These are phyloP conservation scores for Rousettus madagascariensis DNA, from an alignment of 2,797 vertebrate species.

Conservation along the genomic window DNA sequence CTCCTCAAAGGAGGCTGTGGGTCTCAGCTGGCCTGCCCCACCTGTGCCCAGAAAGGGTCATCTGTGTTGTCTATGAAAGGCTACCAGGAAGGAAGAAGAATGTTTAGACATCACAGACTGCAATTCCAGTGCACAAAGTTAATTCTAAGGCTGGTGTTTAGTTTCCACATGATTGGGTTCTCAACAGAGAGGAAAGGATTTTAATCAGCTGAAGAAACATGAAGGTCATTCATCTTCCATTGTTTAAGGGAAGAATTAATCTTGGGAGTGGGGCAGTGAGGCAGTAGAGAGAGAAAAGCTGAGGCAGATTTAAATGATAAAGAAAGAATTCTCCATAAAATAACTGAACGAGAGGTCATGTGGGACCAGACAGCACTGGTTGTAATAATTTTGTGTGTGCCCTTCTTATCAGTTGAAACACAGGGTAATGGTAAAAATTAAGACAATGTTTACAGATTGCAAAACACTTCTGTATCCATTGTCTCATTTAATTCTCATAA, in stretches of 20 bases:
- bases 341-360: neutral
- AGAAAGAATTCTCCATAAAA: conserved; percentile 23
- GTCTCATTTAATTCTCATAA: conserved; percentile 49
- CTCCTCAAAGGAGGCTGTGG: neutral
- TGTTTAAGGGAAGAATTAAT: conserved; percentile 57
- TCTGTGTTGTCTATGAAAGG: neutral
- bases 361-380: rapidly evolving
- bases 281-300: neutral
- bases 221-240: conserved; percentile 43
- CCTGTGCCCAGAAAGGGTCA: neutral
- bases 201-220: conserved; percentile 45
- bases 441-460: neutral
- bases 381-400: neutral
- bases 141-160: neutral
- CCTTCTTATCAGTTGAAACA: neutral
- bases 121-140: neutral
- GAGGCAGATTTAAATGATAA: conserved; percentile 18
- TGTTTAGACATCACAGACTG: neutral
- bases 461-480: neutral
- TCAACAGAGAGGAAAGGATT: conserved; percentile 55
- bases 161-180: conserved; percentile 40
- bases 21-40: neutral
- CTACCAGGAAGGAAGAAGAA: neutral
- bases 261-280: neutral
- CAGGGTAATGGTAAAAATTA: neutral